Base-by-base conservation (phyloP, 2,113 vertebrate genomes). In the Sylvietta virens region DNA sequence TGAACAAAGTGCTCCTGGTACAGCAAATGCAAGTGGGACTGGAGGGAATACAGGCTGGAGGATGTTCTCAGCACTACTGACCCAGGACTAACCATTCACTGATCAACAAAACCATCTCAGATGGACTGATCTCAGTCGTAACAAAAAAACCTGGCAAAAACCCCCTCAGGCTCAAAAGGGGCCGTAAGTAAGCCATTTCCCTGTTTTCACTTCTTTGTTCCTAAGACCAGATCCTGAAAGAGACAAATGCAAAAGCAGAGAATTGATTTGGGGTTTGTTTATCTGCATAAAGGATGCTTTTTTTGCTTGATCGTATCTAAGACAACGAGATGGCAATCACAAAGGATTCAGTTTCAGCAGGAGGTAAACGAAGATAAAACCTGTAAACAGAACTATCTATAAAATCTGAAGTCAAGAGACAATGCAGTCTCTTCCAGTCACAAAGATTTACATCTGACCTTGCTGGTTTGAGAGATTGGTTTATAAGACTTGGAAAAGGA, bases 31-130 rank as follows among this genome's bases (percentile, higher is more conserved):
- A 53, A 14, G 48, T 6, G 10, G 8, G n/a, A 54, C 15, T 61
- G 11, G n/a, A n/a, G 0, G 15, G 13, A 83, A 39, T 1, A 13
- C 5, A 17, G 18, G 5, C 15, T 1, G 19, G 31, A 76, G 47
- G 17, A 33, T 57, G 33, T 20, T 48, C 23, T 66, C 45, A 50
- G 8, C 33, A 24, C 48, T 48, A 42, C 37, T 50, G 39, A 48
- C 21, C 53, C 40, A n/a, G 33, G 37, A 77, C 9, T 64, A 53
- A 45, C 6, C n/a, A 11, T 19, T 39, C 13, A 37, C 26, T 27
- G 11, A 30, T 8, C 30, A 66, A n/a, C 3, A 0, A 85, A 56
- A 5, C 9, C 30, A 66, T 50, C 86, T 54, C 4, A 21, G 48
- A 69, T 15, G 21, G 35, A 58, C 11, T 8, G 8, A 27, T 8